Base-by-base conservation (phyloP, 2,888 invertebrate genomes). In the Ypsolopha scabrella region DNA sequence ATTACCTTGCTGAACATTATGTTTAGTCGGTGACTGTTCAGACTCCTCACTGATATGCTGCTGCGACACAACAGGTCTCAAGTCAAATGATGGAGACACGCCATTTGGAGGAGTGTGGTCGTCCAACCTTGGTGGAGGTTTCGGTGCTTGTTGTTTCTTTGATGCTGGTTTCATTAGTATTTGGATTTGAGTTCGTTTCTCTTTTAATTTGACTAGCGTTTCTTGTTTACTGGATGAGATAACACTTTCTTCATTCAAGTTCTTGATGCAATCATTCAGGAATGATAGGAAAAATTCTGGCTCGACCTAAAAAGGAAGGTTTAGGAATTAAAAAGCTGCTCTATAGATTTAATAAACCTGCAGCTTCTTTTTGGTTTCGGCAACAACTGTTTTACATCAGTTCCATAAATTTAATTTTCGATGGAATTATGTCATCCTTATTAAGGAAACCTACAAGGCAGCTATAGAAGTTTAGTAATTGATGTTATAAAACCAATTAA, bases 241-340 rank as follows among this genome's bases (percentile, higher is more conserved):
- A 1, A 69, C 49, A 56, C 58, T 75, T 60, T 61, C 80, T 70
- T 73, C 88, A 75, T 64, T 89, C 60, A 89, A 77, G 63, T 67
- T 88, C 65, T 86, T 88, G 60, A 94, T 88, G 59, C 92, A 92
- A 55, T 91, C 91, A 58, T 91, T 91, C 38, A 94, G 68, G 67
- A 93, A 94, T 56, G 90, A 88, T 45, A 93, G 79, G 67, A 91
- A 88, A 67, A 92, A 93, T 62, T 91, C 90, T 11, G 93, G 91
- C 58, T 91, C 90, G 53, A 91, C 91, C 92, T 92, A 62, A 14
- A 67, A 64, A 53, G 46, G 41, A 55, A n/a, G n/a, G n/a, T n/a
- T n/a, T n/a, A n/a, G n/a, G n/a, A 60, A 55, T 55, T 24, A 24
- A 24, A 24, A 3, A n/a, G n/a, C n/a, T n/a, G n/a, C n/a, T n/a